Percentiles rank a stretch among this genome's conserved stretches.
Conservation (phyloP, 2,113 vertebrate genomes). For the Oncorhynchus nerka region DNA sequence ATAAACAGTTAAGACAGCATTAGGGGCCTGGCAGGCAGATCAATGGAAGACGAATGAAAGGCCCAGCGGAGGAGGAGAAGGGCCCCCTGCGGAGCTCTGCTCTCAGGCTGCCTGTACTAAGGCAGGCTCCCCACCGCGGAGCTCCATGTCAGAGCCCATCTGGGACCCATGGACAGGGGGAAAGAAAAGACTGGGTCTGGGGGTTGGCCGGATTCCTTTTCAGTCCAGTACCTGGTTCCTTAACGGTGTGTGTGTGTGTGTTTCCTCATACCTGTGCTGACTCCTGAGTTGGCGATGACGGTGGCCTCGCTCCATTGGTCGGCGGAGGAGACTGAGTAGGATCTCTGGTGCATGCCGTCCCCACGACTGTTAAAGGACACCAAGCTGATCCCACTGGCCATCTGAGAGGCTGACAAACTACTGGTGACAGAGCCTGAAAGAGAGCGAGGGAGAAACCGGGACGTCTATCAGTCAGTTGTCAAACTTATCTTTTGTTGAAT, state of each 20-base stretch:
- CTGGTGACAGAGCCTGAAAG: slow-evolving; percentile 84
- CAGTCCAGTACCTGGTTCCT: not conserved
- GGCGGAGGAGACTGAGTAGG: slow-evolving; percentile 95
- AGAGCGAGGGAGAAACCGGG: not conserved
- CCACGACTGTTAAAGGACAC: slow-evolving; percentile 90
- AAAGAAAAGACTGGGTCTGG: not conserved
- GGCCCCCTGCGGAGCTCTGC: slow-evolving; percentile 48
- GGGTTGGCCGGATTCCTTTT: not conserved
- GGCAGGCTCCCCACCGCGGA: slow-evolving; percentile 1
- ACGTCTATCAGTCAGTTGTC: too few species aligned
- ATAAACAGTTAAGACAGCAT: slow-evolving; percentile 81
- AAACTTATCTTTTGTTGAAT: not conserved
- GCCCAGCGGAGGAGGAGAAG: slow-evolving; percentile 66
- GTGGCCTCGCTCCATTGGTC: slow-evolving; percentile 98
- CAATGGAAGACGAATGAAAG: slow-evolving; percentile 82
- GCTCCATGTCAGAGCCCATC: not conserved
- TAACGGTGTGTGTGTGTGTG: too few species aligned
- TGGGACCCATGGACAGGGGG: not conserved
- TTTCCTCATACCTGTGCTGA: slow-evolving; percentile 85
- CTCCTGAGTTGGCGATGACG: slow-evolving; percentile 94
- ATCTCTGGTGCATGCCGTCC: slow-evolving; percentile 94
- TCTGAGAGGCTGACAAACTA: slow-evolving; percentile 88
- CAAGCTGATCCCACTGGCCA: slow-evolving; percentile 88
- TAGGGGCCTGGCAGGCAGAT: slow-evolving; percentile 76
- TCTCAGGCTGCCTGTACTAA: slow-evolving; percentile 25